phyloP scores from a whole-genome alignment of 2,113 vertebrate genomes.

The Pomatostomus ruficeps region DNA sequence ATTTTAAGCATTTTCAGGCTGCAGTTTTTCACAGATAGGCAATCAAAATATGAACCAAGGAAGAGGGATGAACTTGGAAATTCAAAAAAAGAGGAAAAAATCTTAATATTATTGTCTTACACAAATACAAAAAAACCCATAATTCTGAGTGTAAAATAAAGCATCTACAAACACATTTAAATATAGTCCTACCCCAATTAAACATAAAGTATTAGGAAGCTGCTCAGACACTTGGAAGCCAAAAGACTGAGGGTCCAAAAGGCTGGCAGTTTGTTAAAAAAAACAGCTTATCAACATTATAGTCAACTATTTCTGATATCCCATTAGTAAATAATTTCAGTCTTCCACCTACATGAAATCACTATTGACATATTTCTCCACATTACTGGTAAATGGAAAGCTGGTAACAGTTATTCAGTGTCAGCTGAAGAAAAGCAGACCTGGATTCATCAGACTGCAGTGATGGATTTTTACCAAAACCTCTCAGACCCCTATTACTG shows the following conservation, averaged over 20 bases:
- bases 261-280: background rate
- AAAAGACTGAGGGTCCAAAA: background rate
- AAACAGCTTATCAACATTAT: background rate
- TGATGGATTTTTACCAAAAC: constrained; percentile 1
- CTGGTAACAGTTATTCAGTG: background rate
- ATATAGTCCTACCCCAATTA: background rate
- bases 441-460: background rate
- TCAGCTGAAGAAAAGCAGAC: constrained; percentile 7
- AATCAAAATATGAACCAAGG: background rate
- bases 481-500: background rate
- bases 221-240: background rate
- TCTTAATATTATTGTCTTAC: background rate
- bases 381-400: background rate
- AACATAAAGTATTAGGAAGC: background rate
- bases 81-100: background rate
- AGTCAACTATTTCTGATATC: background rate
- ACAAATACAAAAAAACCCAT: background rate
- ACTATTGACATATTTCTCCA: background rate
- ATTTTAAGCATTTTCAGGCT: background rate
- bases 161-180: background rate
- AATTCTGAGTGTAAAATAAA: background rate
- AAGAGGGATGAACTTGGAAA: background rate
- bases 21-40: background rate
- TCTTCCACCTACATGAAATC: background rate
- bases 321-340: background rate